phyloP scores from a whole-genome alignment of 2,113 vertebrate species.

The Marmota monax region DNA sequence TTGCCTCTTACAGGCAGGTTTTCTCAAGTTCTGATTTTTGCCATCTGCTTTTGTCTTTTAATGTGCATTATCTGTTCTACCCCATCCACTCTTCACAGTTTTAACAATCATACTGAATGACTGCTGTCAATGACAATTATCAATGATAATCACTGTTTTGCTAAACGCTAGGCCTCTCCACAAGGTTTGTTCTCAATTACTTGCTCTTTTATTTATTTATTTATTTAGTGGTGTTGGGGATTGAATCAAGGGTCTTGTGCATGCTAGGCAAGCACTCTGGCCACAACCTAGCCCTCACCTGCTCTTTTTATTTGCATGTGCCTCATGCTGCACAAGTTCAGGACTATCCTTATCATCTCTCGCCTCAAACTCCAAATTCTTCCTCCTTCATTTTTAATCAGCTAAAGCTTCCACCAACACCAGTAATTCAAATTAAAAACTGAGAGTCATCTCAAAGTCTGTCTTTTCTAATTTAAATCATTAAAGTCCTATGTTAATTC shows the following conservation, averaged over 20 bases:
- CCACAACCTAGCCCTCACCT: neutral
- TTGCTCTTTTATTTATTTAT: neutral
- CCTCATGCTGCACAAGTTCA: neutral
- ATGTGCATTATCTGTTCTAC: neutral
- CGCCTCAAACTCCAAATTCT: neutral
- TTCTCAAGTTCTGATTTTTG: neutral
- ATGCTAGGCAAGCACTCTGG: no score
- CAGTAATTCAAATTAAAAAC: constrained; percentile 6
- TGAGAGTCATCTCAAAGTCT: neutral
- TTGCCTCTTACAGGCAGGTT: neutral
- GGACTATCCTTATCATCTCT: neutral
- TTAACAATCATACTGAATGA: neutral
- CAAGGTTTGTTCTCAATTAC: neutral
- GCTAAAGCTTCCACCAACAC: neutral
- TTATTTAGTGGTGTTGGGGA: neutral
- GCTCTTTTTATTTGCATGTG: neutral
- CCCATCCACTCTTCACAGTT: neutral
- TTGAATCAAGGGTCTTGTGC: no score
- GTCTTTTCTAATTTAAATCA: constrained; percentile 6
- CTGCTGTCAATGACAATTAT: neutral
- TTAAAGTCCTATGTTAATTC: constrained; percentile 32
- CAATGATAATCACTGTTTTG: neutral
- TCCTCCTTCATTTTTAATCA: constrained; percentile 13
- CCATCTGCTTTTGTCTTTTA: neutral
- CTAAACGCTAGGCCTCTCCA: neutral